Conservation (phyloP, 2,113 vertebrate genomes). For the Narcine bancroftii region DNA sequence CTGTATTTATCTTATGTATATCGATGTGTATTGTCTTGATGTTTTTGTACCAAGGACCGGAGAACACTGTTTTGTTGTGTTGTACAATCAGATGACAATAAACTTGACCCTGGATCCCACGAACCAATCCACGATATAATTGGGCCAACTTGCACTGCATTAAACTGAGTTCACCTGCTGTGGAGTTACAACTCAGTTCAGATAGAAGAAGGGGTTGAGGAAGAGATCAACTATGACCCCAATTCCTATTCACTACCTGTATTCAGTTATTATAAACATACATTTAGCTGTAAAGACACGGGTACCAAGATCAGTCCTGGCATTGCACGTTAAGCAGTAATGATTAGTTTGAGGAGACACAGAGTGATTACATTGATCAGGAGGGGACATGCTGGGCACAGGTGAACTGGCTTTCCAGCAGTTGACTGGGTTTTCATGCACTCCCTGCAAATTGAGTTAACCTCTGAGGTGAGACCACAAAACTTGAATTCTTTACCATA, state of each 20-base stretch:
- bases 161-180: not conserved
- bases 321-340: not conserved
- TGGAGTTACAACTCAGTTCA: not conserved
- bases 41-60: no score
- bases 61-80: no score
- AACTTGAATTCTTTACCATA: slow-evolving; percentile 9
- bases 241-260: not conserved
- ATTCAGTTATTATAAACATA: not conserved
- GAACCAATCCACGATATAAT: not conserved
- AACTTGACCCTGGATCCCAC: not conserved
- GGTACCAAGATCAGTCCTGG: not conserved
- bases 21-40: no score
- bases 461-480: not conserved
- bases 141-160: not conserved
- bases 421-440: not conserved
- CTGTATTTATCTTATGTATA: no score
- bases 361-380: not conserved
- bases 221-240: not conserved
- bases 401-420: not conserved
- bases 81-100: no score
- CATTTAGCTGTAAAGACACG: not conserved
- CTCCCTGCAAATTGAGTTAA: not conserved
- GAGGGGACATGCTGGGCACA: not conserved
- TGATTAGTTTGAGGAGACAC: not conserved
- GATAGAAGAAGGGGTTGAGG: not conserved